Conservation (phyloP, 2,113 vertebrate species). For the Zootoca vivipara region DNA sequence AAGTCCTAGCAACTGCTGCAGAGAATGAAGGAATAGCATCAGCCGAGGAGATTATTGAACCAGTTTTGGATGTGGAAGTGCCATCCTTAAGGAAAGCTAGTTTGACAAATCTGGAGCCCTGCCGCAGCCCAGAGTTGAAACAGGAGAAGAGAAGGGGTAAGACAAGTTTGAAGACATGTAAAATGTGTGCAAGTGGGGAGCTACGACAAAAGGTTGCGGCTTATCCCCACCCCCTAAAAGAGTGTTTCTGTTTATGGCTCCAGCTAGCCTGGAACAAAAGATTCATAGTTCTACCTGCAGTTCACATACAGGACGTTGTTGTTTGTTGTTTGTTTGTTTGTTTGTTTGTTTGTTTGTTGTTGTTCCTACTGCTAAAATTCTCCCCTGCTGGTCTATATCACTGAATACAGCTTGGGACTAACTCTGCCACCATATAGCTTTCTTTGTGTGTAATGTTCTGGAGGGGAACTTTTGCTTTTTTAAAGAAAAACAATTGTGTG, state of each 20-base stretch:
- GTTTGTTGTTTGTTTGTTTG: background rate
- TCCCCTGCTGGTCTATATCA: background rate
- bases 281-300: background rate
- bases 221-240: background rate
- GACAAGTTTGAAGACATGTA: constrained; percentile 43
- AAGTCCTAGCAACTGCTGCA: background rate
- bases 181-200: background rate
- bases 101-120: background rate
- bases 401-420: background rate
- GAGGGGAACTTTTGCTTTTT: background rate
- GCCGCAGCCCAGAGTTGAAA: background rate
- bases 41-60: background rate
- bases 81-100: constrained; percentile 11
- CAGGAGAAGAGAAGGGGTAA: constrained; percentile 20
- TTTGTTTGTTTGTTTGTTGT: background rate
- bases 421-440: background rate
- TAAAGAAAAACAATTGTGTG: too few relatives aligned
- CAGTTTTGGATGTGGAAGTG: background rate
- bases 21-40: background rate
- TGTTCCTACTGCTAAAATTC: background rate
- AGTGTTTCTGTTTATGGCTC: background rate
- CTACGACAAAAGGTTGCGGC: background rate
- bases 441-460: background rate
- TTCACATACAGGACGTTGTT: background rate
- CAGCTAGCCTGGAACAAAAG: background rate